Percentiles rank a stretch among this genome's conserved stretches.
These are phyloP conservation scores for Encarsia formosa DNA, from an alignment of 2,888 invertebrate genomes.

Conservation along the genomic window DNA sequence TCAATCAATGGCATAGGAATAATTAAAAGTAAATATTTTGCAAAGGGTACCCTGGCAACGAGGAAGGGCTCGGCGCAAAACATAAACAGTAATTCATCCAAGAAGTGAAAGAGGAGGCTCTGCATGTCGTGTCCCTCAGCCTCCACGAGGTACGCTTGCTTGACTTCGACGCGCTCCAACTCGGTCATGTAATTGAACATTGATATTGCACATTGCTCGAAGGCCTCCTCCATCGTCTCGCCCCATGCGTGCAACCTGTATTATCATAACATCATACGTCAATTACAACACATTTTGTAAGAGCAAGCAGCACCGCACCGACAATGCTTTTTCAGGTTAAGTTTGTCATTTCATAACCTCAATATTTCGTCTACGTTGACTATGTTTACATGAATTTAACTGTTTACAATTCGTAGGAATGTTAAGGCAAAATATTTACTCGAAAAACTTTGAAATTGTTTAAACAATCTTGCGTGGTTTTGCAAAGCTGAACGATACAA, in stretches of 20 bases:
- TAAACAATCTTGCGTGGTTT: no score
- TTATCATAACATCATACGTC: background rate
- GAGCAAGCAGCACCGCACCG: no score
- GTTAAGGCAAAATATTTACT: no score
- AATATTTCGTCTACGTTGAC: no score
- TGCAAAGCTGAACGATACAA: no score
- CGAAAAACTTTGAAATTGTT: no score
- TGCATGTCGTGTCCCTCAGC: constrained; percentile 86
- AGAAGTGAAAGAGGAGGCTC: constrained; percentile 83
- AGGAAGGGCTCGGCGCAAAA: constrained; percentile 90
- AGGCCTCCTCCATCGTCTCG: constrained; percentile 77
- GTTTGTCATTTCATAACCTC: no score
- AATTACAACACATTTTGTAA: background rate
- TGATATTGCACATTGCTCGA: constrained; percentile 90
- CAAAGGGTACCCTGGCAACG: constrained; percentile 61
- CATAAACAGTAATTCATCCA: constrained; percentile 89
- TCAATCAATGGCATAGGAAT: no score
- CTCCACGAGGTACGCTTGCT: constrained; percentile 74
- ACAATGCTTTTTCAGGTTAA: constrained; percentile 25
- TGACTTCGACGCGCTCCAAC: constrained; percentile 75
- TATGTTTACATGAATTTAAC: no score
- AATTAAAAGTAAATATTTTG: no score
- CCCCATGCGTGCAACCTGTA: constrained; percentile 90
- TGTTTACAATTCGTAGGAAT: no score
- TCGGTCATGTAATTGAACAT: constrained; percentile 99